Base-by-base conservation (phyloP, 2,797 vertebrate genomes). In the Brachymystax lenok region DNA sequence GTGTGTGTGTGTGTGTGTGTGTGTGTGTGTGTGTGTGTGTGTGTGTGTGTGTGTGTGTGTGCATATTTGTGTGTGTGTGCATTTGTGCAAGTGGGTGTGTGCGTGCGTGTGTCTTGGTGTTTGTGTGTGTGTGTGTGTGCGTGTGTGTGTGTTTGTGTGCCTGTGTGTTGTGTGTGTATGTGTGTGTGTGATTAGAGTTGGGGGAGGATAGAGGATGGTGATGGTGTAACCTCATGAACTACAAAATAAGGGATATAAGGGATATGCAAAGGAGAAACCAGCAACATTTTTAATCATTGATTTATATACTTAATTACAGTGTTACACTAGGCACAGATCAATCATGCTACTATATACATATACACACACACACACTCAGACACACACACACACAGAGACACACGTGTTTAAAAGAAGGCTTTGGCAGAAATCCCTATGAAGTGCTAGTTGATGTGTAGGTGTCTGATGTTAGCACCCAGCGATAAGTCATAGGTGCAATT, bases 221-320 rank as follows among this genome's bases (percentile, higher is more conserved):
- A 46, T 63, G 17, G 21, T 27, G 59, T 24, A 21, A 46, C 40
- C 40, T 46, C 40, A 13, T 63, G 59, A 8, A 63, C 59, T 10
- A 13, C 24, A 4, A 24, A 24, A 63, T 27, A n/a, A n/a, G n/a
- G n/a, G n/a, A n/a, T 67, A 12, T 14, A 5, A 51, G 54, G 61
- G 16, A 56, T 21, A 33, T 24, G 52, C 35, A 74, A 74, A 73
- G 50, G 61, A 56, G 33, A 54, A 66, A 54, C 50, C 52, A 67
- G 40, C 33, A 59, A 72, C 27, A 59, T 50, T 75, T 84, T 81
- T 59, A 74, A 81, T 77, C 73, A 73, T 63, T 71, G 30, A 76
- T 71, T 61, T 24, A 21, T 27, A 63, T 77, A 73, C 66, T 54
- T 68, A 61, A 78, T 75, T 78, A 72, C 76, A 52, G 21, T 46